These are phyloP conservation scores for Tetranychus piercei DNA, from an alignment of 2,888 invertebrate species.

Conservation along the genomic window DNA sequence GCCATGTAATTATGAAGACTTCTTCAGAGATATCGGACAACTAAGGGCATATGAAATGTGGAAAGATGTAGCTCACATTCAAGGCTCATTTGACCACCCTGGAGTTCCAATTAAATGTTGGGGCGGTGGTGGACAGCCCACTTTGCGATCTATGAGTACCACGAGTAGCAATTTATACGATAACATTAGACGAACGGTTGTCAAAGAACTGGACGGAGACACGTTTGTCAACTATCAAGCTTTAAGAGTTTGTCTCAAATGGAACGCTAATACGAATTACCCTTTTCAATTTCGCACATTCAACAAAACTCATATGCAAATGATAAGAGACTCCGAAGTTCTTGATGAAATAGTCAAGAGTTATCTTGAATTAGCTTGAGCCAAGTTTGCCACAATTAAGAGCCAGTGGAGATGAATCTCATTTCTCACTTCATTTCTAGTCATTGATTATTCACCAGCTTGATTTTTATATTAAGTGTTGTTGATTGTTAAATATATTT, in stretches of 20 bases:
- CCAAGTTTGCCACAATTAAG: not conserved
- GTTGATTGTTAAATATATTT: no score
- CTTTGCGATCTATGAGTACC: constrained; percentile 4
- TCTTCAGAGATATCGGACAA: not conserved
- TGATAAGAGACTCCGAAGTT: constrained; percentile 6
- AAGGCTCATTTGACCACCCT: not conserved
- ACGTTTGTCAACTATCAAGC: constrained; percentile 8
- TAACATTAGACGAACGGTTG: no score
- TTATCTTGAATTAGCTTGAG: not conserved
- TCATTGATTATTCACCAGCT: not conserved
- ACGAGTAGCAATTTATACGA: not conserved
- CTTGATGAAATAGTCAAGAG: not conserved
- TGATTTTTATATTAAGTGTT: no score
- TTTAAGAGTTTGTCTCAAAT: constrained; percentile 1
- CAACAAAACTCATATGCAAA: constrained; percentile 8
- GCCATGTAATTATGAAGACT: not conserved
- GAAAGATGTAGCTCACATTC: not conserved
- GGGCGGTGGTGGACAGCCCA: constrained; percentile 3
- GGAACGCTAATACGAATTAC: constrained; percentile 1
- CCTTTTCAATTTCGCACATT: constrained; percentile 1
- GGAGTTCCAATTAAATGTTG: not conserved
- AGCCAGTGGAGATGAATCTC: not conserved
- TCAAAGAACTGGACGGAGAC: constrained; percentile 8
- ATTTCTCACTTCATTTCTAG: not conserved
- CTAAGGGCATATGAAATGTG: constrained; percentile 1